Evolutionary conservation across 1,140 invertebrate species (phyloP), one percentile per base, ranked within the genome.

Genomic region (Agraylea sexmaculata): DNA sequence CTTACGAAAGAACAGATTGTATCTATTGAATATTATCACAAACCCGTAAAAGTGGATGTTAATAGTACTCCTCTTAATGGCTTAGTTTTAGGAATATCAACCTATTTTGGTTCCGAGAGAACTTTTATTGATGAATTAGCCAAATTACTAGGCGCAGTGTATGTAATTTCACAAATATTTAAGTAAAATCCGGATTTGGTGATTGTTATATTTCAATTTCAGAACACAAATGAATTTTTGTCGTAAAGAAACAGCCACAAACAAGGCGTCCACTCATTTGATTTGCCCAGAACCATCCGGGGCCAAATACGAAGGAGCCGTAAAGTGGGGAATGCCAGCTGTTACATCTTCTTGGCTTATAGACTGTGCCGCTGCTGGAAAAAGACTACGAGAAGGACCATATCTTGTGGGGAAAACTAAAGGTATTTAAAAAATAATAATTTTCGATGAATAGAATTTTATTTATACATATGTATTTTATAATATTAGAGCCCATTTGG

Each of bases 321-420:
- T 84, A 1, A 86, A 85, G 54, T 94, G 88, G 89, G 71, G 72
- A 12, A 54, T 87, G 35, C 85, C 74, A 1, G 81, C 80, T 16
- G 75, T 92, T 1, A 75, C 55, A 1, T 73, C 77, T 16, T 59
- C 77, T 11, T 94, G 89, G 89, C 53, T 94, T 18, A 55, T 82
- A 23, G 64, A 70, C 16, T 90, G 86, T 60, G 75, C 75, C 5
- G 51, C 55, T 6, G 51, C 61, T 4, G 70, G 72, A 1, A 51
- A 55, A 12, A 57, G 68, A 3, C 61, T 78, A 3, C 53, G 69
- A 20, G 81, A 81, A 49, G 55, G 53, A 1, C 52, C 58, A 0
- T 80, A 71, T 56, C 53, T 78, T 1, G 69, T 87, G 2, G 77
- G 78, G 5, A 70, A 73, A 3, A 60, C 62, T 22, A 53, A 49